phyloP scores from a whole-genome alignment of 2,888 invertebrate species.

The Agonopterix alstromeriana region DNA sequence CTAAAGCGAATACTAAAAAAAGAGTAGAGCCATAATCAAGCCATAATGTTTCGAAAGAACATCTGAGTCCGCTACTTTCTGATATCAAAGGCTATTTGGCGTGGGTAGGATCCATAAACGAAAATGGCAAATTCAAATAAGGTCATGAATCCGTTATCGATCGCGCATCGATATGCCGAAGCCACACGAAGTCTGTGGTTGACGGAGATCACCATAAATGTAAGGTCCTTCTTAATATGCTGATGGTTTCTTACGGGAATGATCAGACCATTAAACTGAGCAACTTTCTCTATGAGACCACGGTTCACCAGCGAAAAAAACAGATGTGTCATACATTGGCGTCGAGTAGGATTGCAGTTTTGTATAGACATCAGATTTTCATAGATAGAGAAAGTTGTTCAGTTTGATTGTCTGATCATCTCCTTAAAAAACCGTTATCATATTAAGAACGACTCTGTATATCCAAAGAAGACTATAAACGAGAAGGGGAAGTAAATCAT shows the following conservation, averaged over 20 bases:
- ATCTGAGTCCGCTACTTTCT: conserved; percentile 11
- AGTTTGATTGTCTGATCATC: too few relatives aligned
- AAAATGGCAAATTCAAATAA: conserved; percentile 45
- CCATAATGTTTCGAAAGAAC: conserved; percentile 2
- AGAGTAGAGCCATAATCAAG: too few relatives aligned
- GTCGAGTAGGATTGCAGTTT: too few relatives aligned
- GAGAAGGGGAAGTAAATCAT: conserved; percentile 7
- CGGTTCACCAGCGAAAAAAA: too few relatives aligned
- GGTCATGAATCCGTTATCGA: conserved; percentile 44
- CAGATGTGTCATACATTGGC: too few relatives aligned
- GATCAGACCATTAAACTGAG: too few relatives aligned
- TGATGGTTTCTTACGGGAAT: too few relatives aligned
- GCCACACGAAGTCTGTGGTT: conserved; percentile 10
- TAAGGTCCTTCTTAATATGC: too few relatives aligned
- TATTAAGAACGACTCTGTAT: not conserved
- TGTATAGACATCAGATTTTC: too few relatives aligned
- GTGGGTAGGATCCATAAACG: conserved; percentile 39
- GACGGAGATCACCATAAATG: conserved; percentile 13
- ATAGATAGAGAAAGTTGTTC: too few relatives aligned
- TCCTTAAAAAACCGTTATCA: too few relatives aligned
- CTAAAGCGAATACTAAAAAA: conserved; percentile 2
- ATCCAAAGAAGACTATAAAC: conserved; percentile 1
- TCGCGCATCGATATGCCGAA: conserved; percentile 16
- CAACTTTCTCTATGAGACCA: too few relatives aligned
- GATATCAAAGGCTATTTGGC: conserved; percentile 28